Base-by-base conservation (phyloP, 2,113 vertebrate genomes). In the Nettapus auritus region DNA sequence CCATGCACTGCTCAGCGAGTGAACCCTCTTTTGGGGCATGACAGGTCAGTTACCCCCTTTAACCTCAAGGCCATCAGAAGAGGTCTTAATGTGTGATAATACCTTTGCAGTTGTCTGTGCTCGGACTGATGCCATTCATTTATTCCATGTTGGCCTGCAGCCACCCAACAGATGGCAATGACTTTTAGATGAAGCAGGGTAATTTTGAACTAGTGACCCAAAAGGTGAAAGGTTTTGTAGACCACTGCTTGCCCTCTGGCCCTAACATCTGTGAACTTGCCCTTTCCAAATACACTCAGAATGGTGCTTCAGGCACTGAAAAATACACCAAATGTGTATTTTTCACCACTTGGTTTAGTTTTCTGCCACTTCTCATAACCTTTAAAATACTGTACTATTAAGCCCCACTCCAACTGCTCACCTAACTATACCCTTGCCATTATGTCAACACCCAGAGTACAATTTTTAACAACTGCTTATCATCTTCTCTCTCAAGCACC, bases 131-230 rank as follows among this genome's bases (percentile, higher is more conserved):
- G 86, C 90, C 90, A 82, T 20, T 29, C 93, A n/a, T 82, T 69
- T 29, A 50, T 28, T 84, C 86, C 2, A 2, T 3, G 69, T 12
- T 96, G 94, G 92, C 86, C 90, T 79, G 88, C 77, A 96, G 93
- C 86, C 92, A 90, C 83, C 70, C 92, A 87, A 17, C 94, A 96
- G 96, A 94, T 95, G 96, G 96, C 90, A 79, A 87, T 63, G 96
- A 69, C 94, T 94, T 93, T 93, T 74, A 92, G 66, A 82, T 69
- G 90, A 87, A 90, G 90, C 62, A 69, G 88, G 67, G 42, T 59
- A 15, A 82, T 59, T 90, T 11, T 85, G 83, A 97, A 89, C 90
- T 11, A n/a, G 81, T 31, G 96, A 94, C 92, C 94, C 78, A 46
- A 59, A 69, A 84, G 96, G 92, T 88, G 80, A 86, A 90, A 94